Evolutionary conservation across 2,797 vertebrate species (phyloP).

Genomic region (Pterois miles): DNA sequence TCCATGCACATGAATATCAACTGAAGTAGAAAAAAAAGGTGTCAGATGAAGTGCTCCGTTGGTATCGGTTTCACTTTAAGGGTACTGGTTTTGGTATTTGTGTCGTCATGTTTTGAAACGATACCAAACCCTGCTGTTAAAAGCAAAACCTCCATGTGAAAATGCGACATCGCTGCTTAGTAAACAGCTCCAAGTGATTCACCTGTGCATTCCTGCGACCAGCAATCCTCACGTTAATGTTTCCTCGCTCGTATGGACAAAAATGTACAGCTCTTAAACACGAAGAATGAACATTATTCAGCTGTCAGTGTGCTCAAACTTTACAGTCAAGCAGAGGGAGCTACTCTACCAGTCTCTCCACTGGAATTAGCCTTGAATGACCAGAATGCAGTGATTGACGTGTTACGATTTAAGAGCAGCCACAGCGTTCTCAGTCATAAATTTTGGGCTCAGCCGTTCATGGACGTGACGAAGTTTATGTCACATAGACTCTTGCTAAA

Average conservation of each 20-base stretch:
- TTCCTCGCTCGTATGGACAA: not conserved
- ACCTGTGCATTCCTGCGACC: slow-evolving; percentile 7
- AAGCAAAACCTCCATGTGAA: not conserved
- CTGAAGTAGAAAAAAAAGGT: no score
- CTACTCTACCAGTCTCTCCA: not conserved
- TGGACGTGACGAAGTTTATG: not conserved
- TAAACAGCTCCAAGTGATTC: not conserved
- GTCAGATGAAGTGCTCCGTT: not conserved
- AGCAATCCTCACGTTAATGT: not conserved
- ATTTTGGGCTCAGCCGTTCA: not conserved
- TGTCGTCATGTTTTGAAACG: not conserved
- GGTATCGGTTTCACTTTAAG: not conserved
- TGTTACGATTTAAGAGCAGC: not conserved
- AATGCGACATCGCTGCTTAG: not conserved
- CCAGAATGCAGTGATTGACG: not conserved
- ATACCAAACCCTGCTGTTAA: not conserved
- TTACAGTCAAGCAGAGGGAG: not conserved
- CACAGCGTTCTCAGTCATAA: not conserved
- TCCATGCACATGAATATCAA: not conserved
- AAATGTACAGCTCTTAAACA: not conserved
- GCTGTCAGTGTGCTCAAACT: not conserved
- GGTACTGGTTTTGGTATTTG: not conserved
- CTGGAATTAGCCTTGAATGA: not conserved
- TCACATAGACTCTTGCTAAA: not conserved
- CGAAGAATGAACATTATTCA: not conserved